Base-by-base conservation (phyloP, 1,140 invertebrate species). In the Nephotettix cincticeps region DNA sequence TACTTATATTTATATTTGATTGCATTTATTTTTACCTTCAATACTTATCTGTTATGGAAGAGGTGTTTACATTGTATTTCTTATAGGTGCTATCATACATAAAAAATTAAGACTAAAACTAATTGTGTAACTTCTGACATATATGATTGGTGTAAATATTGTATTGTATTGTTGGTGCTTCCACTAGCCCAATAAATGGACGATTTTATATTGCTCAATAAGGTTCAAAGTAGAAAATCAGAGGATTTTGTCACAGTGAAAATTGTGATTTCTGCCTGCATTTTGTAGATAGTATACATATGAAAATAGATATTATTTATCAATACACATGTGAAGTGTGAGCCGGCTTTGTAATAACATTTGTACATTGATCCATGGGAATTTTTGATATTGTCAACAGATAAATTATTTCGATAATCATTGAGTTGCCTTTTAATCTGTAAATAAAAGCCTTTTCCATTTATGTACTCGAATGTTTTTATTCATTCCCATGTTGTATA, bases 381-480 rank as follows among this genome's bases (percentile, higher is more conserved):
- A 61, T 29, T 61, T 54, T 61, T 61, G 56, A 61, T 61, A 61
- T 61, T 61, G 56, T 61, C 56, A 61, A 23, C 25, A 61, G 23
- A 61, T 27, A n/a, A 61, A 14, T 61, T 61, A 61, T 61, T 61
- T 61, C 56, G 56, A 61, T 61, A 61, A 61, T 61, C 56, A 61
- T 61, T 61, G 56, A 61, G 56, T 61, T 61, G 56, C 56, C 56
- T 61, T 51, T 61, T 61, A 61, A 61, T 61, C 21, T 61, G 56
- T 61, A 61, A 61, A 61, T 61, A 61, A 51, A 61, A 61, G 56
- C 56, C 56, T 61, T 61, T 61, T 61, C 56, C 56, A 61, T 61
- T 61, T 61, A 61, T 61, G 56, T 61, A 61, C 32, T 27, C 27
- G 9, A 61, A 11, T 9, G 21, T 61, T 21, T 61, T 61, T 54